Evolutionary conservation across 2,888 invertebrate genomes (phyloP).

Genomic region (Rhamphomyia laevipes): DNA sequence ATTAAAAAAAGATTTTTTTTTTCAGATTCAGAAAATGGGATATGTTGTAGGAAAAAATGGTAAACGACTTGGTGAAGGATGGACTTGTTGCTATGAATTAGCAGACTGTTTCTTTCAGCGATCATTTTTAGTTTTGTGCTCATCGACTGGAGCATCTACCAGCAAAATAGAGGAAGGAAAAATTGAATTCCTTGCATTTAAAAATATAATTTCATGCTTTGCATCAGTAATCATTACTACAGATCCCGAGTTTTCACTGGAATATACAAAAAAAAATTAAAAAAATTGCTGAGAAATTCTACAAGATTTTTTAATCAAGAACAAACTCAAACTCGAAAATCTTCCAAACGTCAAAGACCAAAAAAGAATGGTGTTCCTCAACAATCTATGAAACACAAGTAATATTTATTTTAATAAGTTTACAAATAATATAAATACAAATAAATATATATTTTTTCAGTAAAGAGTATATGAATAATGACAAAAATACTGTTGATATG

Average conservation of each 20-base stretch:
- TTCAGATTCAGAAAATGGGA: neutral
- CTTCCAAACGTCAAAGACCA: too few relatives aligned
- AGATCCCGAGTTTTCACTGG: neutral
- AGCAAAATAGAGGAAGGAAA: neutral
- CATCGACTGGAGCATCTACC: neutral
- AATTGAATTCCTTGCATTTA: neutral
- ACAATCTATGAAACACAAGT: too few relatives aligned
- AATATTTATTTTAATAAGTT: too few relatives aligned
- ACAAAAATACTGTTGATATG: too few relatives aligned
- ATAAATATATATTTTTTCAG: too few relatives aligned
- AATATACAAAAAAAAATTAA: neutral
- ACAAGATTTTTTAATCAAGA: neutral
- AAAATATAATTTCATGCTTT: neutral
- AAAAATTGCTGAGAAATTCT: neutral
- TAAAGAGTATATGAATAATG: too few relatives aligned
- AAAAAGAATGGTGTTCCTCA: too few relatives aligned
- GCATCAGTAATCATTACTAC: neutral
- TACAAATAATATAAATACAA: too few relatives aligned
- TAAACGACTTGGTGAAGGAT: neutral
- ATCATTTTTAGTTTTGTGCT: neutral
- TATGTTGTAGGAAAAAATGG: neutral
- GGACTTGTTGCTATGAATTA: neutral
- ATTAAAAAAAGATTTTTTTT: too few relatives aligned
- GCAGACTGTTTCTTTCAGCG: neutral
- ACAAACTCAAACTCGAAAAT: neutral